Conservation (phyloP, 2,797 vertebrate genomes). For the Acanthurus leucopareius region DNA sequence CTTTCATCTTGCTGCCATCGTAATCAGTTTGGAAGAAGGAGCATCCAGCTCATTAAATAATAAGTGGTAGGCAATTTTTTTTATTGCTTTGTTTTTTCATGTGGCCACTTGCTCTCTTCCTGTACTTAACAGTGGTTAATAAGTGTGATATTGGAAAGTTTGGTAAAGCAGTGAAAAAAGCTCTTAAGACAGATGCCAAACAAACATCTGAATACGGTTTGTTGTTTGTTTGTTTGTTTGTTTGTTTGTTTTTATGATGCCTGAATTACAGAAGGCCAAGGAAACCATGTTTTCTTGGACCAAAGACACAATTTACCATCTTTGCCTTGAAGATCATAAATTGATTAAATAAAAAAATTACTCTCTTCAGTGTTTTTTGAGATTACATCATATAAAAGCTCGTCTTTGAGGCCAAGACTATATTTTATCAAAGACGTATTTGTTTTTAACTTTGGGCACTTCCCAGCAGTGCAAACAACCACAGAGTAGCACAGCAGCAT, state of each 20-base stretch:
- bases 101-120: slow-evolving; percentile 29
- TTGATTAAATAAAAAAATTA: slow-evolving; percentile 24
- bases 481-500: slow-evolving; percentile 41
- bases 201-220: slow-evolving; percentile 28
- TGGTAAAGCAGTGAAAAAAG: slow-evolving; percentile 33
- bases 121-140: slow-evolving; percentile 13
- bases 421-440: slow-evolving; percentile 45
- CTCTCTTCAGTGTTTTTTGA: slow-evolving; percentile 24
- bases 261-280: slow-evolving; percentile 36
- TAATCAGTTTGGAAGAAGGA: not conserved
- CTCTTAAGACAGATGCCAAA: slow-evolving; percentile 36
- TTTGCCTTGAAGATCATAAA: slow-evolving; percentile 23
- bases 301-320: slow-evolving; percentile 40
- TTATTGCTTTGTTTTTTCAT: slow-evolving; percentile 7
- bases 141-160: slow-evolving; percentile 32
- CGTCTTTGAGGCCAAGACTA: slow-evolving; percentile 27
- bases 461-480: slow-evolving; percentile 45
- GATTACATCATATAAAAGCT: slow-evolving; percentile 25
- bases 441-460: slow-evolving; percentile 38
- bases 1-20: not conserved
- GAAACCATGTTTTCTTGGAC: slow-evolving; percentile 19
- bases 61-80: not conserved
- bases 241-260: slow-evolving; percentile 1
- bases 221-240: not conserved
- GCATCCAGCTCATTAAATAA: slow-evolving; percentile 2